Conservation (phyloP, 2,888 invertebrate species). For the Caenorhabditis japonica region DNA sequence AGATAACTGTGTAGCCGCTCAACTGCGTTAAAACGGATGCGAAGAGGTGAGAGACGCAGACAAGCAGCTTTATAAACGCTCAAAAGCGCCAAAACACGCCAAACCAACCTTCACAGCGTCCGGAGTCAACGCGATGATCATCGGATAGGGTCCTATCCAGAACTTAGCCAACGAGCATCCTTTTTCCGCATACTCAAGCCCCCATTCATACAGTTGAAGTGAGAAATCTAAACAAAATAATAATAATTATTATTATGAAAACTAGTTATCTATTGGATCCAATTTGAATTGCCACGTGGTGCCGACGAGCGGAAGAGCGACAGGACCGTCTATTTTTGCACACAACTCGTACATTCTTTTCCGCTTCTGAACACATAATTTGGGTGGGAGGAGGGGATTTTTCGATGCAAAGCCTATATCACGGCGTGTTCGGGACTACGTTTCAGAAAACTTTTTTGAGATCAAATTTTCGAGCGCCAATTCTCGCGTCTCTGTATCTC, state of each 20-base stretch:
- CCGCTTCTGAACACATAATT: slow-evolving; percentile 22
- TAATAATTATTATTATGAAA: not conserved
- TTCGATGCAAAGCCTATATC: no score
- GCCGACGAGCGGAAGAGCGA: slow-evolving; percentile 69
- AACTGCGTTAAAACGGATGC: no score
- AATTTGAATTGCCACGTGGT: slow-evolving; percentile 68
- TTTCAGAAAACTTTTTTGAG: no score
- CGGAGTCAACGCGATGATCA: slow-evolving; percentile 37
- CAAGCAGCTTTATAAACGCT: no score
- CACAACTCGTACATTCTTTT: slow-evolving; percentile 29
- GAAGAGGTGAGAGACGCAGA: no score
- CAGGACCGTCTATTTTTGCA: slow-evolving; percentile 65
- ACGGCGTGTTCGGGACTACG: no score
- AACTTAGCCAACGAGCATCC: slow-evolving; percentile 27
- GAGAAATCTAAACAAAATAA: slow-evolving; percentile 34
- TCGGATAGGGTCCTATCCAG: slow-evolving; percentile 51
- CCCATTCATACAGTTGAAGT: slow-evolving; percentile 43
- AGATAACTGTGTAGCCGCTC: no score
- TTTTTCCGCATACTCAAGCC: slow-evolving; percentile 31
- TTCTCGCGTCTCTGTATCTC: no score
- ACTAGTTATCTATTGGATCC: slow-evolving; percentile 62
- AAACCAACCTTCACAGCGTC: slow-evolving; percentile 49
- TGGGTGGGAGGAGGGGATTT: no score
- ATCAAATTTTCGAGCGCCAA: no score
- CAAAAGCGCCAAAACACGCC: no score